Evolutionary conservation across 1,140 invertebrate genomes (phyloP).

Genomic region (Drosophila mauritiana): DNA sequence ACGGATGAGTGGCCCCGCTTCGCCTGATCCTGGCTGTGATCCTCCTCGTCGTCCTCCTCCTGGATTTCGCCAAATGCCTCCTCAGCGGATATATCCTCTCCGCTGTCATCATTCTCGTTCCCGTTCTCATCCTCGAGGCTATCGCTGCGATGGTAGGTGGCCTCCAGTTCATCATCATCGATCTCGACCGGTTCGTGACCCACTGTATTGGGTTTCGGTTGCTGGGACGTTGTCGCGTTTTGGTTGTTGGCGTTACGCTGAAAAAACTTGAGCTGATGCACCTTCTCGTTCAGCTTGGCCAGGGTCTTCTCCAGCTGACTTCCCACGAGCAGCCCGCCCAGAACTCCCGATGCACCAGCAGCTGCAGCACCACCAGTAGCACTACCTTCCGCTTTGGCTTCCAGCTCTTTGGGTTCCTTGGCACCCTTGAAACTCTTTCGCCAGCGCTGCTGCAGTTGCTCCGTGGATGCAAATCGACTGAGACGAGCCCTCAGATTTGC

Average conservation of each 20-base stretch:
- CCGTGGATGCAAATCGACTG: conserved; percentile 50
- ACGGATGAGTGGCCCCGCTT: conserved; percentile 4
- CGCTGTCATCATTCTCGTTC: conserved; percentile 38
- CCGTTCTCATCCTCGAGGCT: conserved; percentile 38
- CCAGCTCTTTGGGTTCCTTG: background rate
- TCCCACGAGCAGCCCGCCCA: conserved; percentile 15
- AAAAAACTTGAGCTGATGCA: conserved; percentile 78
- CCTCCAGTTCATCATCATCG: conserved; percentile 67
- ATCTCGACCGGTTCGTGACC: conserved; percentile 69
- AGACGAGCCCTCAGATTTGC: conserved; percentile 39
- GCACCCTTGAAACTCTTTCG: conserved; percentile 54
- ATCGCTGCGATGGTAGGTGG: conserved; percentile 69
- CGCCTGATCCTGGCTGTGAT: background rate
- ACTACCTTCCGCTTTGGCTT: background rate
- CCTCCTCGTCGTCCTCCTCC: conserved; percentile 7
- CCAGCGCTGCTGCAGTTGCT: conserved; percentile 68
- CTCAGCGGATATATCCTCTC: conserved; percentile 47
- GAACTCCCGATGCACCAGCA: background rate
- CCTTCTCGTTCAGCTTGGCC: conserved; percentile 66
- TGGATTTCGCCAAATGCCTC: conserved; percentile 49
- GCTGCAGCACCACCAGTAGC: background rate
- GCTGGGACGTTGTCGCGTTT: background rate
- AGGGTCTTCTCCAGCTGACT: conserved; percentile 62
- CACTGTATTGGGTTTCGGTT: conserved; percentile 59
- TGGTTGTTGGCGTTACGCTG: conserved; percentile 27